phyloP scores from a whole-genome alignment of 2,797 vertebrate species.

The Phoebastria nigripes region DNA sequence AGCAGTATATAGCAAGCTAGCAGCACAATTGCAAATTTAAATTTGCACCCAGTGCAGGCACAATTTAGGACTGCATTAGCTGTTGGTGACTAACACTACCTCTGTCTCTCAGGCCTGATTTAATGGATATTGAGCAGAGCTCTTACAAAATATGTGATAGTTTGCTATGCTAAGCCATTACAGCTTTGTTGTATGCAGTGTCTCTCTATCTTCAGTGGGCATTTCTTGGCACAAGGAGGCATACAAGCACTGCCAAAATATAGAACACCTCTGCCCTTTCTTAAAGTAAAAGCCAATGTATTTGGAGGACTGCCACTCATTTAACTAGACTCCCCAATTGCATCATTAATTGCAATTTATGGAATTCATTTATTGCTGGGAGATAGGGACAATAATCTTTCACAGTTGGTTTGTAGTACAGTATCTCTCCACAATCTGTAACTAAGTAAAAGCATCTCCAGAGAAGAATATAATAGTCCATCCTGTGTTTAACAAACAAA shows the following conservation, averaged over 20 bases:
- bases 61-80: not conserved
- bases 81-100: not conserved
- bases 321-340: not conserved
- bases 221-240: not conserved
- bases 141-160: not conserved
- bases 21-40: not conserved
- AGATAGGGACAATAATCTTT: not conserved
- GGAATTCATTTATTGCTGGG: not conserved
- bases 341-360: slow-evolving; percentile 43
- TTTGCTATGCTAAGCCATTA: not conserved
- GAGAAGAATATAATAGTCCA: not conserved
- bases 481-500: slow-evolving; percentile 1
- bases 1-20: not conserved
- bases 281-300: not conserved
- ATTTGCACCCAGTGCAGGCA: not conserved
- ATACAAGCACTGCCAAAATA: not conserved
- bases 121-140: not conserved
- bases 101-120: not conserved
- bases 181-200: not conserved
- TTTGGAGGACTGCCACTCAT: slow-evolving; percentile 19
- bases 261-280: not conserved
- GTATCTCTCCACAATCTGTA: not conserved
- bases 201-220: not conserved
- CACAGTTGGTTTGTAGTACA: not conserved
- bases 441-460: not conserved